Percentiles rank a stretch among this genome's conserved stretches.
Conservation (phyloP, 2,888 invertebrate genomes). For the Callimorpha dominula region DNA sequence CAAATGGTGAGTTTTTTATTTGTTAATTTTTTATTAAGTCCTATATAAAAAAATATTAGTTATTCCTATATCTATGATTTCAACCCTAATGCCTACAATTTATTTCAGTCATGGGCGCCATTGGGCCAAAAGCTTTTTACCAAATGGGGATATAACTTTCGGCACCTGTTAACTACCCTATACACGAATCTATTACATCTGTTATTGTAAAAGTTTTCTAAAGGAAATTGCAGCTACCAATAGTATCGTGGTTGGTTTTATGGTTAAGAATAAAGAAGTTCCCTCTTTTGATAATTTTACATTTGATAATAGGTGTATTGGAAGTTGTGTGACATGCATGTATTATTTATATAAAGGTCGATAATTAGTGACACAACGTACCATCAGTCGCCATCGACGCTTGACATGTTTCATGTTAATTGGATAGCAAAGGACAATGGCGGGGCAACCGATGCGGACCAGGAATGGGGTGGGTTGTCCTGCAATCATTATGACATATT, state of each 20-base stretch:
- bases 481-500: slow-evolving; percentile 80
- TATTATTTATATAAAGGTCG: slow-evolving; percentile 64
- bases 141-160: too few species aligned
- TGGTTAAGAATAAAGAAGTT: neutral
- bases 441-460: slow-evolving; percentile 65
- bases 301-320: slow-evolving; percentile 25
- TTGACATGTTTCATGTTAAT: slow-evolving; percentile 82
- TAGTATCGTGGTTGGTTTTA: neutral
- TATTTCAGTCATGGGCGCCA: too few species aligned
- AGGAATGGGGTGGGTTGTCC: slow-evolving; percentile 59
- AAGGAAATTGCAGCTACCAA: neutral
- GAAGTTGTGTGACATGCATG: slow-evolving; percentile 33
- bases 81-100: too few species aligned
- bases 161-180: too few species aligned
- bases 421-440: slow-evolving; percentile 79
- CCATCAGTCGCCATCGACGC: slow-evolving; percentile 75
- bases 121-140: too few species aligned
- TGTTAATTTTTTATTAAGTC: too few species aligned
- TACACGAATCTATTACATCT: neutral
- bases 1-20: too few species aligned
- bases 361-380: slow-evolving; percentile 75
- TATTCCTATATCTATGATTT: too few species aligned
- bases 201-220: neutral
- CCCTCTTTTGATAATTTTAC: neutral
- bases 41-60: too few species aligned